Evolutionary conservation across 2,113 vertebrate genomes (phyloP), one percentile per base, ranked within the genome.

Genomic region (Cyanocitta stelleri): DNA sequence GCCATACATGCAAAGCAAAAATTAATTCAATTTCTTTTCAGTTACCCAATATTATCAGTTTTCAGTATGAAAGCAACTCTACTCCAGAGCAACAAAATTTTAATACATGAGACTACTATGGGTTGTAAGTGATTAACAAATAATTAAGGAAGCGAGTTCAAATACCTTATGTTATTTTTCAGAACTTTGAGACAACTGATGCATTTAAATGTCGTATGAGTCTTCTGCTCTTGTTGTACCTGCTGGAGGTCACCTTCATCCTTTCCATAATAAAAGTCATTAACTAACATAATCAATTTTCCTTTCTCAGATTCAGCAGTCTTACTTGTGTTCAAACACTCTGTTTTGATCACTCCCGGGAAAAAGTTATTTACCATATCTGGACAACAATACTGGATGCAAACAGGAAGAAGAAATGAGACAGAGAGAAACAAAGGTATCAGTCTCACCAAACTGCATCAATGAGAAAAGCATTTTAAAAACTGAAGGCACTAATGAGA

Each of bases 161-260:
- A 96, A 81, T 98, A 99, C 99, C 99, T 99, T 97, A 99, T 99
- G 72, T 99, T 99, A 98, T 99, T 99, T 97, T 99, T 99, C 77
- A 99, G 99, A 94, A 99, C 97, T 97, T 99, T 99, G 80, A 99
- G 98, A 96, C 99, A 99, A 97, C 99, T 99, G 97, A 99, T 98
- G 97, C 99, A 99, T 96, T 99, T 99, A 96, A 99, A 99, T 1
- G 99, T 99, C 1, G 97, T 98, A 58, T 98, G 98, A 71, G 98
- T 98, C 97, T 98, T 99, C 96, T 98, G 98, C 41, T 97, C 97
- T 61, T 98, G 97, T 7, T 95, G 96, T 54, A 96, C 97, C 73
- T 96, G 96, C 58, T 96, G 95, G 55, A 78, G 46, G 58, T 99
- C 98, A 75, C 99, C 99, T 94, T 99, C 98, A 89, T 98, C 98